Evolutionary conservation across 2,113 vertebrate genomes (phyloP).

Genomic region (Pterocles gutturalis): DNA sequence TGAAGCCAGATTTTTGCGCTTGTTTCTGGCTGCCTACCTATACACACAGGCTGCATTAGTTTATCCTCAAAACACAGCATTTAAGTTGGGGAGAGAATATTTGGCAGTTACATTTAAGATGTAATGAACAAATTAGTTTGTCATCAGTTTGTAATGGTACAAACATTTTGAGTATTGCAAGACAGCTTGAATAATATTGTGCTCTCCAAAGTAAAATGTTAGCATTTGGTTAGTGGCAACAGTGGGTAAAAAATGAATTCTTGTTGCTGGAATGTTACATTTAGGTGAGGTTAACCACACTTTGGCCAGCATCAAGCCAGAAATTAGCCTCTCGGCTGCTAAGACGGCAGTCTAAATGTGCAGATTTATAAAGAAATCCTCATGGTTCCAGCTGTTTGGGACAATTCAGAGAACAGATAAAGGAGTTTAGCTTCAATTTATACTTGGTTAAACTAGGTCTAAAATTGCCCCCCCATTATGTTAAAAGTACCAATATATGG

Average conservation of each 20-base stretch:
- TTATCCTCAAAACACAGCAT: neutral
- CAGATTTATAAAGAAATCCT: conserved; percentile 5
- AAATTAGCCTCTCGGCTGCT: neutral
- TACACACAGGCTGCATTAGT: neutral
- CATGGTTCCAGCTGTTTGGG: neutral
- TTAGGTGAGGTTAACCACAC: conserved; percentile 64
- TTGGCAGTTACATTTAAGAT: conserved; percentile 34
- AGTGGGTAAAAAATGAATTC: conserved; percentile 5
- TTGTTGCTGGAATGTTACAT: conserved; percentile 35
- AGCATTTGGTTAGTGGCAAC: conserved; percentile 46
- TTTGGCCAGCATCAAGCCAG: conserved; percentile 32
- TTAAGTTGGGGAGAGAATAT: neutral
- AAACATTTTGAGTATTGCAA: conserved; percentile 23
- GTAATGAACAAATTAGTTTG: conserved; percentile 57
- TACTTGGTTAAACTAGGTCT: neutral
- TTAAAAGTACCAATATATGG: neutral
- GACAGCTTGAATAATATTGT: conserved; percentile 33
- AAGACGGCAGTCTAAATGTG: neutral
- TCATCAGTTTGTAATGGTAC: conserved; percentile 44
- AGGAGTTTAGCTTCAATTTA: neutral
- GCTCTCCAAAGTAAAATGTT: conserved; percentile 51
- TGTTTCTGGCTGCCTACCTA: conserved; percentile 48
- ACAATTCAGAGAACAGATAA: neutral
- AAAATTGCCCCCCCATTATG: accelerated
- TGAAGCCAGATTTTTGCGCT: neutral